phyloP scores from a whole-genome alignment of 2,888 invertebrate genomes.

The Euplexia lucipara region DNA sequence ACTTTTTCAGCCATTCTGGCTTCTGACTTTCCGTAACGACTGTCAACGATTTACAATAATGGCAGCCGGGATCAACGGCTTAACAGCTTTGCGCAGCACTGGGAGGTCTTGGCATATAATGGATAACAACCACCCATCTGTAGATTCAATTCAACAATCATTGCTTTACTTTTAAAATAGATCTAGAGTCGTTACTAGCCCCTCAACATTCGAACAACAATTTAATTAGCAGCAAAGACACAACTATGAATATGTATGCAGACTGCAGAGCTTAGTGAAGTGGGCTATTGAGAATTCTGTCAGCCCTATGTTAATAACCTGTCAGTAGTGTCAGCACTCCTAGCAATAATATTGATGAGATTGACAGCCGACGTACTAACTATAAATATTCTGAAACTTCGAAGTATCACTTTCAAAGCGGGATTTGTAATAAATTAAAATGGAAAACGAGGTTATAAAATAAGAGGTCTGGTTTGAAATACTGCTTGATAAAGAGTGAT shows the following conservation, averaged over 20 bases:
- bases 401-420: constrained; percentile 61
- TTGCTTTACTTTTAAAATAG: too few species aligned
- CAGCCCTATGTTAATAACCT: constrained; percentile 64
- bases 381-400: constrained; percentile 50
- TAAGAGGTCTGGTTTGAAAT: constrained; percentile 7
- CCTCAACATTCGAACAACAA: constrained; percentile 20
- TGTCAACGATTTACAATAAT: too few species aligned
- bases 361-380: constrained; percentile 60
- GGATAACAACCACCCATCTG: too few species aligned
- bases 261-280: constrained; percentile 46
- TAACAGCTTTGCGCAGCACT: too few species aligned
- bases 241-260: constrained; percentile 60
- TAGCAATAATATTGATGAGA: constrained; percentile 65
- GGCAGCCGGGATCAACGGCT: too few species aligned
- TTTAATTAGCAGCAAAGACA: constrained; percentile 50
- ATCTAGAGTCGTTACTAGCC: too few species aligned
- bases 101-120: too few species aligned
- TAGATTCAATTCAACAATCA: too few species aligned
- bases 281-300: constrained; percentile 65
- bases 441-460: constrained; percentile 56
- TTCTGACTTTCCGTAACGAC: too few species aligned
- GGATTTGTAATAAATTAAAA: constrained; percentile 58
- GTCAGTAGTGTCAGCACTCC: constrained; percentile 62
- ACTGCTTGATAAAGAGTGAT: constrained; percentile 9
- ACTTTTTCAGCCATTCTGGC: too few species aligned